Base-by-base conservation (phyloP, 2,888 invertebrate genomes). In the Masnerella sp. region DNA sequence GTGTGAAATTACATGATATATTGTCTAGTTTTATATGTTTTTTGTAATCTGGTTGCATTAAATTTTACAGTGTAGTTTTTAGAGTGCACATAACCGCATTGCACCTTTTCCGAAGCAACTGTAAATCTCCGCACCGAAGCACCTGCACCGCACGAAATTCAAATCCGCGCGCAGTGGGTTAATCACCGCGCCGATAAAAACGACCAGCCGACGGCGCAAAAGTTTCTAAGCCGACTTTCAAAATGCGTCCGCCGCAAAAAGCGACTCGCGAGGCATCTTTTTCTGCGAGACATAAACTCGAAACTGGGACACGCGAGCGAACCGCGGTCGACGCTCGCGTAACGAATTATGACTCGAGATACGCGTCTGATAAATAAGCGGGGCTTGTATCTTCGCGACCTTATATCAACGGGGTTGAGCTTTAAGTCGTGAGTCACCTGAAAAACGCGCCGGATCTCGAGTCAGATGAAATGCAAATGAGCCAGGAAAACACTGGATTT, bases 291-390 rank as follows among this genome's bases (percentile, higher is more conserved):
- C 34, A 34, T 43, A 43, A 42, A 52, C 32, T 51, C 22, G 32
- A 62, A 62, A 51, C 62, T 62, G 28, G 62, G 51, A 62, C 76
- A 74, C 58, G 71, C 69, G 67, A 59, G 43, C 59, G 56, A 74
- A 72, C 62, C 54, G 51, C 49, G 42, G 51, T 67, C 64, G 64
- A 49, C 64, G 61, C 61, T 45, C 56, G 75, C 56, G 64, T 70
- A 71, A 75, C 69, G 65, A 75, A 62, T 79, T 75, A 74, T 70
- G 77, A 79, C 76, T 79, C 45, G 45, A 62, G 75, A 77, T 70
- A 68, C 43, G 51, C 43, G 14, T 17, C 67, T 64, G 74, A 76
- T 75, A 68, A 61, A 72, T 62, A 49, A 68, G 25, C 52, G 32
- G 42, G 40, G 11, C 40, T 43, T 38, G 36, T 45, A 45, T 68